phyloP scores from a whole-genome alignment of 2,888 invertebrate genomes.

The Hedychridium roseum region DNA sequence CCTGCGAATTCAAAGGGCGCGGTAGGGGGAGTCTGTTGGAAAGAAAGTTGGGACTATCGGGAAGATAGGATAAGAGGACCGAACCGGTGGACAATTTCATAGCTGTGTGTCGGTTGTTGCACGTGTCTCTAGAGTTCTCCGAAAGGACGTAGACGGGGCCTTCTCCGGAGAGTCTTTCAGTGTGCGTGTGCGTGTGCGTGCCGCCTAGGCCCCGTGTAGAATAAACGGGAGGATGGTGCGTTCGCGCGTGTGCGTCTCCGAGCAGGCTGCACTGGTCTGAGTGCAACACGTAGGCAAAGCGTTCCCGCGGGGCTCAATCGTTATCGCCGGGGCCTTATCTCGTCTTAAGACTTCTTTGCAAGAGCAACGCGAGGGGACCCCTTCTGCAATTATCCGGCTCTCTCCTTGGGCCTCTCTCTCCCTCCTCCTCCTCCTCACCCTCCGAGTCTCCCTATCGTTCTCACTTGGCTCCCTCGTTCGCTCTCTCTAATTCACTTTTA shows the following conservation, averaged over 20 bases:
- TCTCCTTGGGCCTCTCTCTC: constrained; percentile 18
- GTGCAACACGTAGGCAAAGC: constrained; percentile 49
- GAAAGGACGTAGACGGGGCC: too few species aligned
- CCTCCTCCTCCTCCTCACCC: constrained; percentile 8
- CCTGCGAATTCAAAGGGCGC: too few species aligned
- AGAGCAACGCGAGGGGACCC: constrained; percentile 49
- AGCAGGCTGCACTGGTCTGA: constrained; percentile 9
- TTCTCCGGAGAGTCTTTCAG: too few species aligned
- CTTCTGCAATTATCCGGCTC: constrained; percentile 59
- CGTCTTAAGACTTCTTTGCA: constrained; percentile 53
- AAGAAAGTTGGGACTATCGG: too few species aligned
- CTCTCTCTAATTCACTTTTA: constrained; percentile 1
- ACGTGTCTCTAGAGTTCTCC: too few species aligned
- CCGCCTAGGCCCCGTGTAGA: too few species aligned
- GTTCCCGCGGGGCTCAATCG: constrained; percentile 60
- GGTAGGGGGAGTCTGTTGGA: too few species aligned
- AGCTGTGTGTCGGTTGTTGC: too few species aligned
- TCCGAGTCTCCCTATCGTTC: constrained; percentile 7
- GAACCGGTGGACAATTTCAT: too few species aligned
- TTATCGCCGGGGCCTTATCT: constrained; percentile 61
- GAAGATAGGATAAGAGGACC: too few species aligned
- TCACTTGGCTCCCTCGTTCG: constrained; percentile 4
- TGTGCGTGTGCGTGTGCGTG: too few species aligned
- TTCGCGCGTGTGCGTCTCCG: constrained; percentile 10
- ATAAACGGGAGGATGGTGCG: too few species aligned